Conservation (phyloP, 2,113 vertebrate genomes). For the Tupaia chinensis region DNA sequence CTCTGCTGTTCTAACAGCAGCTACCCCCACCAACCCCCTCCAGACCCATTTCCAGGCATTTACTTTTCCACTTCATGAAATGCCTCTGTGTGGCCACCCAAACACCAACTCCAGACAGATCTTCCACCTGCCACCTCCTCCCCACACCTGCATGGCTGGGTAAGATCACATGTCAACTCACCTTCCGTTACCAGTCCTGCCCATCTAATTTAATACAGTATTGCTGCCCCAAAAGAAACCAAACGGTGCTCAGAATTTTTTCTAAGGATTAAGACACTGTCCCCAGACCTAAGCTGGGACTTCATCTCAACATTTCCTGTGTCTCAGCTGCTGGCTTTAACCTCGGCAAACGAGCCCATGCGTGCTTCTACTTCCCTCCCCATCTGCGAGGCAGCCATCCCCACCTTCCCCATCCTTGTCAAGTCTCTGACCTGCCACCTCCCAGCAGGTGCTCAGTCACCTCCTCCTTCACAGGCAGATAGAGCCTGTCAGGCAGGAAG, state of each 20-base stretch:
- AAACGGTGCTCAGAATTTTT: not conserved
- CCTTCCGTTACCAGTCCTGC: not conserved
- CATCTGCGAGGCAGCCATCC: not conserved
- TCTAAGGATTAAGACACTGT: not conserved
- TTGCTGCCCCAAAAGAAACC: not conserved
- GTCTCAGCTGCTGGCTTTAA: not conserved
- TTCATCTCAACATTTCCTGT: fast-evolving
- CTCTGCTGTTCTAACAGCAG: not conserved
- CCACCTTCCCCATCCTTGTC: not conserved
- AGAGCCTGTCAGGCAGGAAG: not conserved
- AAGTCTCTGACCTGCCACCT: not conserved
- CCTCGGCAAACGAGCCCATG: not conserved
- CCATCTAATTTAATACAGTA: not conserved
- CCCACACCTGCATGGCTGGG: not conserved
- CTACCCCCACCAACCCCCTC: not conserved
- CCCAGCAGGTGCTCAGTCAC: not conserved
- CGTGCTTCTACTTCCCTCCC: not conserved
- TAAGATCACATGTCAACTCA: not conserved
- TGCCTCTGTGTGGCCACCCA: not conserved
- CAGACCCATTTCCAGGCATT: not conserved
- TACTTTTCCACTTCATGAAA: not conserved
- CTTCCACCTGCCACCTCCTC: not conserved
- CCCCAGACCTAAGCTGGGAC: not conserved
- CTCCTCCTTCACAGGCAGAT: not conserved
- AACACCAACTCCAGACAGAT: not conserved